Conservation (phyloP, 2,888 invertebrate genomes). For the Rambutsinella grinnellia region DNA sequence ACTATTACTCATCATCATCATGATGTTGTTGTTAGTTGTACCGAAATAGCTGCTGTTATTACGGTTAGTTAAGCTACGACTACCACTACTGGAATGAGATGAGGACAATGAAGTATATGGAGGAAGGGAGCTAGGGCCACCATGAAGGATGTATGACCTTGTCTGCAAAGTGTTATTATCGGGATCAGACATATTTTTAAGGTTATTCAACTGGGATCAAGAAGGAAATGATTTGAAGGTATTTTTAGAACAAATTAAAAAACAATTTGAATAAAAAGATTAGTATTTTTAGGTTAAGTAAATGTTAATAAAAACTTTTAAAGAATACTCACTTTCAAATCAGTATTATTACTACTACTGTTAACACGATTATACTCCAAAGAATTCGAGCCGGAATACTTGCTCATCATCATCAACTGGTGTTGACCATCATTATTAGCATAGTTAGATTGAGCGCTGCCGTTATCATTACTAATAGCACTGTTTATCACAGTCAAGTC, state of each 20-base stretch:
- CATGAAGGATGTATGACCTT: too few relatives aligned
- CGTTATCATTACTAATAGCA: background rate
- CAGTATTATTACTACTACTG: too few relatives aligned
- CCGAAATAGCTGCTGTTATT: background rate
- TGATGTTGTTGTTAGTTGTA: background rate
- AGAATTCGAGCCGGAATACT: slow-evolving; percentile 8
- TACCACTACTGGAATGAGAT: background rate
- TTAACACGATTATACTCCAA: slow-evolving; percentile 10
- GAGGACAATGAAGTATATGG: background rate
- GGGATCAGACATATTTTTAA: too few relatives aligned
- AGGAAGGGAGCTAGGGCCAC: slow-evolving; percentile 7
- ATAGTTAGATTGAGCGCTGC: background rate
- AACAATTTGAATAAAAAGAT: background rate
- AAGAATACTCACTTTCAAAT: slow-evolving; percentile 7
- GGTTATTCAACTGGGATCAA: too few relatives aligned
- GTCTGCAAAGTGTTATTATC: background rate
- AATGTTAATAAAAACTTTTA: background rate
- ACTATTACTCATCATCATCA: background rate
- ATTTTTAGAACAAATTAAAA: too few relatives aligned
- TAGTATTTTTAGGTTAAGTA: background rate
- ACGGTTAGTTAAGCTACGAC: background rate
- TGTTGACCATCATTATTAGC: background rate
- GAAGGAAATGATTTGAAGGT: too few relatives aligned
- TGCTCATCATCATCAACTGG: background rate
- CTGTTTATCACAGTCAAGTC: slow-evolving; percentile 25